Percentiles rank a stretch among this genome's conserved stretches.
These are phyloP conservation scores for Sebastes dallii DNA, from an alignment of 2,797 vertebrate species.

Conservation along the genomic window DNA sequence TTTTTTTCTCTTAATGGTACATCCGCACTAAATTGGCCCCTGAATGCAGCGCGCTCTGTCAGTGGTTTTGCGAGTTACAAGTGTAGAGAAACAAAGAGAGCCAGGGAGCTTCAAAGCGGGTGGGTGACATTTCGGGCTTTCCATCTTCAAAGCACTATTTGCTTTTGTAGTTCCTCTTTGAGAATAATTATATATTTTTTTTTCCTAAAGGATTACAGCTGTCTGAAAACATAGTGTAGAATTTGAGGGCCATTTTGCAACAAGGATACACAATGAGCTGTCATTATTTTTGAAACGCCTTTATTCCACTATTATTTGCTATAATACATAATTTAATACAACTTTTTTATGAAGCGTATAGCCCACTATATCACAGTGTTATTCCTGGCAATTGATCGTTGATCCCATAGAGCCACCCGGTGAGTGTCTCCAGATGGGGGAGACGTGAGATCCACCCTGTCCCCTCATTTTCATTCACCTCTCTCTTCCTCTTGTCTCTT, in stretches of 20 bases:
- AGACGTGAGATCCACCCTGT: conserved; percentile 46
- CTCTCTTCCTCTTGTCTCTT: conserved; percentile 49
- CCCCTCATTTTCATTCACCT: conserved; percentile 70
- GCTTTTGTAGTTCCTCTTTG: conserved; percentile 91
- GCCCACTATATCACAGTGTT: background rate
- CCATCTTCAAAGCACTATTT: conserved; percentile 91
- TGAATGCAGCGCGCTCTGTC: conserved; percentile 80
- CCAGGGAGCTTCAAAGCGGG: conserved; percentile 89
- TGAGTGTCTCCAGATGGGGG: conserved; percentile 65
- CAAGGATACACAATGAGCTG: conserved; percentile 49
- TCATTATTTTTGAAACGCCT: conserved; percentile 34
- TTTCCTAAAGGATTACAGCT: conserved; percentile 76
- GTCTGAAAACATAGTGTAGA: conserved; percentile 72
- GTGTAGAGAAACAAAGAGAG: conserved; percentile 87
- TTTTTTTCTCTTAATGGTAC: conserved; percentile 76
- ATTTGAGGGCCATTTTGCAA: conserved; percentile 71
- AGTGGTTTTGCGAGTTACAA: conserved; percentile 76
- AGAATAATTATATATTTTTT: conserved; percentile 86
- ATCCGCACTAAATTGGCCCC: conserved; percentile 82
- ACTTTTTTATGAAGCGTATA: background rate
- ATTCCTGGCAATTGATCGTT: conserved; percentile 53
- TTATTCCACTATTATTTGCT: conserved; percentile 20
- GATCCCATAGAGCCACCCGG: conserved; percentile 37
- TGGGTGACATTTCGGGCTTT: conserved; percentile 90
- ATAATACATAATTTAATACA: conserved; percentile 4